A percentile compares a stretch with the other conserved stretches of the same genome.
phyloP scores from a whole-genome alignment of 1,140 invertebrate genomes.

The Vanessa tameamea region DNA sequence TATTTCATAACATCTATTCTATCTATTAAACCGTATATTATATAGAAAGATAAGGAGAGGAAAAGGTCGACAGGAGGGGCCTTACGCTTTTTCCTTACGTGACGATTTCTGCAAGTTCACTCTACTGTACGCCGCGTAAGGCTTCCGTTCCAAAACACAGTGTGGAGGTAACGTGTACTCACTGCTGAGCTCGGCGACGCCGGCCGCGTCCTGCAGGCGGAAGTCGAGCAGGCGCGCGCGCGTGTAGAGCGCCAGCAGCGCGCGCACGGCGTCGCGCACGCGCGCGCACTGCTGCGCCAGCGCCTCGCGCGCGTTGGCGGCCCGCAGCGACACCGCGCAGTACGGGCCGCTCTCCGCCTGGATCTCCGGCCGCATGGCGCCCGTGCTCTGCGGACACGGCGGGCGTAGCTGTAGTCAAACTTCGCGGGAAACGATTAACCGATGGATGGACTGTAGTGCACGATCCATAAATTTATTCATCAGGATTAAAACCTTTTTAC shows the following conservation, averaged over 20 bases:
- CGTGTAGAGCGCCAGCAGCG: slow-evolving; percentile 68
- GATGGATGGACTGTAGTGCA: no score
- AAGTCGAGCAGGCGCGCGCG: slow-evolving; percentile 67
- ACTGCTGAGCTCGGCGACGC: slow-evolving; percentile 45
- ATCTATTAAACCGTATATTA: background rate
- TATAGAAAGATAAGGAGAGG: no score
- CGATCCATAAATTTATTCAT: no score
- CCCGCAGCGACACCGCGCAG: slow-evolving; percentile 65
- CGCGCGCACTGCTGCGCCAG: slow-evolving; percentile 63
- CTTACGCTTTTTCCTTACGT: no score
- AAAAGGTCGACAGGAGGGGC: no score
- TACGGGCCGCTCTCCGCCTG: slow-evolving; percentile 79
- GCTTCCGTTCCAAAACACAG: background rate
- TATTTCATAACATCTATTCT: background rate
- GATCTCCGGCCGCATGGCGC: slow-evolving; percentile 82
- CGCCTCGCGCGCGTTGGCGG: slow-evolving; percentile 62
- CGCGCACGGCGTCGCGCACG: slow-evolving; percentile 70
- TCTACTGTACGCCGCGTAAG: no score
- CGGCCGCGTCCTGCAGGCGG: slow-evolving; percentile 54
- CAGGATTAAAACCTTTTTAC: no score
- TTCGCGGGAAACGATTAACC: no score
- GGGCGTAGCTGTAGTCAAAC: no score
- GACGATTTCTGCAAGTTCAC: no score
- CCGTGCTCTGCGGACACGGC: slow-evolving; percentile 51
- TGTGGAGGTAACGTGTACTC: slow-evolving; percentile 29